Evolutionary conservation across 2,888 invertebrate genomes (phyloP).

Genomic region (Colletes collaris): DNA sequence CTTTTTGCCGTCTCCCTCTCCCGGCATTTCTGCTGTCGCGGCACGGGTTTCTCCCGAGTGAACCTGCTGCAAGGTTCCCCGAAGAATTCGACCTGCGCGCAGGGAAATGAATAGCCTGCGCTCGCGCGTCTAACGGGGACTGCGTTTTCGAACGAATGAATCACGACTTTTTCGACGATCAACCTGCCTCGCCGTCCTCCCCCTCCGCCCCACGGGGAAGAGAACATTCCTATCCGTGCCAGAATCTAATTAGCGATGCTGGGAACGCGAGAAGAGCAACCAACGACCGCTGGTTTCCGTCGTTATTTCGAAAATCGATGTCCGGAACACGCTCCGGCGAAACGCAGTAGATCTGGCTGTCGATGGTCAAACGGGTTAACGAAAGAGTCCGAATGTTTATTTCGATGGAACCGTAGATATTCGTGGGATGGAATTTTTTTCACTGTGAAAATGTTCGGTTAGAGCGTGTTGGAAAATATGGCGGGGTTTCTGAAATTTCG

Average conservation of each 20-base stretch:
- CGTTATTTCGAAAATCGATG: constrained; percentile 35
- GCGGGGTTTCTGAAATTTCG: too few relatives aligned
- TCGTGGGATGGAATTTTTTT: too few relatives aligned
- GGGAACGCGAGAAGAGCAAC: constrained; percentile 38
- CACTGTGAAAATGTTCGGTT: too few relatives aligned
- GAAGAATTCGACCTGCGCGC: constrained; percentile 47
- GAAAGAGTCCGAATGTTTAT: neutral
- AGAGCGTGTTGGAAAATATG: too few relatives aligned
- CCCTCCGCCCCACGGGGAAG: neutral
- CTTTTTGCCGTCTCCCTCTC: constrained; percentile 51
- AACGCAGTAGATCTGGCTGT: constrained; percentile 25
- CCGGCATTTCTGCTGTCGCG: constrained; percentile 55
- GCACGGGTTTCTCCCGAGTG: constrained; percentile 30
- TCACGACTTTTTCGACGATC: constrained; percentile 49
- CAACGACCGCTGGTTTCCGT: constrained; percentile 22
- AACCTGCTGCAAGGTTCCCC: constrained; percentile 22
- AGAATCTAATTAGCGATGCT: constrained; percentile 53
- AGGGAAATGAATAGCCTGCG: constrained; percentile 45
- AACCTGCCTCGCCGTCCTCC: constrained; percentile 1
- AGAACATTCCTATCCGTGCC: constrained; percentile 44
- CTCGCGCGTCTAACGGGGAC: constrained; percentile 47
- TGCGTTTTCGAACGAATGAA: constrained; percentile 55
- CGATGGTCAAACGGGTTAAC: neutral
- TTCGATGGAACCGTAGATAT: too few relatives aligned
- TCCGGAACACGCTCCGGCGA: too few relatives aligned